Percentiles rank a stretch among this genome's conserved stretches.
These are phyloP conservation scores for Acanthosepion esculentum DNA, from an alignment of 2,888 invertebrate species.

Conservation along the genomic window DNA sequence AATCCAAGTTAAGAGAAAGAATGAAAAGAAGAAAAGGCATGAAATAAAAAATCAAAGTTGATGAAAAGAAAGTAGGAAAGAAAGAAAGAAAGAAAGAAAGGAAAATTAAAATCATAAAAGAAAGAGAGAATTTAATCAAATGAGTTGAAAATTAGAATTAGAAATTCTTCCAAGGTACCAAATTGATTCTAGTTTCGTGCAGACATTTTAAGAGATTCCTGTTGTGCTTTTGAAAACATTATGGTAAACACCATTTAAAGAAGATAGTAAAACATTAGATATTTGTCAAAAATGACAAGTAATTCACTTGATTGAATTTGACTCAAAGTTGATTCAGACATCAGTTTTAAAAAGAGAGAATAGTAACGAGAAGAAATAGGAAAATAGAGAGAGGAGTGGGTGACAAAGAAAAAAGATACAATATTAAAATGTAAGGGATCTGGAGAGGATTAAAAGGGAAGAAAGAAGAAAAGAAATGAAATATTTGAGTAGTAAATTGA, in stretches of 20 bases:
- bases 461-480: too few relatives aligned
- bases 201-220: conserved; percentile 18
- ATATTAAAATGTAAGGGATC: too few relatives aligned
- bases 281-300: neutral
- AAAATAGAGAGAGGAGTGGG: too few relatives aligned
- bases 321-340: neutral
- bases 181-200: conserved; percentile 15
- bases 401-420: too few relatives aligned
- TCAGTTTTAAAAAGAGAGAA: too few relatives aligned
- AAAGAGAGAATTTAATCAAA: neutral
- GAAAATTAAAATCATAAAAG: neutral
- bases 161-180: neutral
- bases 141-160: conserved; percentile 16
- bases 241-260: conserved; percentile 33
- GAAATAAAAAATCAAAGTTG: neutral
- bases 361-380: too few relatives aligned
- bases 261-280: neutral
- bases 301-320: conserved; percentile 33
- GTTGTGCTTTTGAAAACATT: neutral
- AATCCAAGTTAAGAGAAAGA: neutral
- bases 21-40: neutral
- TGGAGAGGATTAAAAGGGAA: too few relatives aligned
- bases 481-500: too few relatives aligned
- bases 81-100: neutral
- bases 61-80: neutral